Evolutionary conservation across 2,888 invertebrate species (phyloP).

Genomic region (Fissipunctia ypsillon): DNA sequence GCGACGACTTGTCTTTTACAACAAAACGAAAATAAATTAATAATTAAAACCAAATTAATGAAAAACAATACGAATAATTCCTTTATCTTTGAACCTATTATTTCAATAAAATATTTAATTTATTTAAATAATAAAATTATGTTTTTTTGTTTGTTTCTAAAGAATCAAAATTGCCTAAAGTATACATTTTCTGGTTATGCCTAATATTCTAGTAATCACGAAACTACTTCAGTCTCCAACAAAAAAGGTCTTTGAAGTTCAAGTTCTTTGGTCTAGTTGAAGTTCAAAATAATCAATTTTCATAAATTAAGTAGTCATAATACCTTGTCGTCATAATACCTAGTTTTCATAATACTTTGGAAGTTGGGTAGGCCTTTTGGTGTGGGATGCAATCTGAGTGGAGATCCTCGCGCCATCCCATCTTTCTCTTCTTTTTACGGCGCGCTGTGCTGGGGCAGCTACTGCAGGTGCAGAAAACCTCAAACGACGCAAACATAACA

Average conservation of each 20-base stretch:
- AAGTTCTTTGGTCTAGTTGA: background rate
- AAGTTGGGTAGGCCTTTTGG: too few relatives aligned
- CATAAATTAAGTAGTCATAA: background rate
- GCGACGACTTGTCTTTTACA: background rate
- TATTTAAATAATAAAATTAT: too few relatives aligned
- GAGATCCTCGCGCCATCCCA: too few relatives aligned
- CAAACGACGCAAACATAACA: too few relatives aligned
- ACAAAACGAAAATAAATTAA: constrained; percentile 7
- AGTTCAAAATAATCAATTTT: background rate
- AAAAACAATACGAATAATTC: constrained; percentile 8
- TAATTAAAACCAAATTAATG: constrained; percentile 20
- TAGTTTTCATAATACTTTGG: too few relatives aligned
- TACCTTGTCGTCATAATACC: too few relatives aligned
- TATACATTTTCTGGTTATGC: background rate
- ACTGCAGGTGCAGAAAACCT: too few relatives aligned
- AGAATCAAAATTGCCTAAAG: background rate
- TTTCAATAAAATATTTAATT: too few relatives aligned
- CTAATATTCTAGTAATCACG: background rate
- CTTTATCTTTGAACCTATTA: background rate
- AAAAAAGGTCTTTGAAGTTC: background rate
- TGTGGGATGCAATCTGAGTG: too few relatives aligned
- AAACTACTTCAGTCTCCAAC: background rate
- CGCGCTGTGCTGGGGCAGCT: too few relatives aligned
- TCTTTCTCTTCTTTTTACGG: too few relatives aligned
- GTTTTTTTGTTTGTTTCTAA: background rate